Conservation (phyloP, 2,888 invertebrate genomes). For the Hermodice carunculata region DNA sequence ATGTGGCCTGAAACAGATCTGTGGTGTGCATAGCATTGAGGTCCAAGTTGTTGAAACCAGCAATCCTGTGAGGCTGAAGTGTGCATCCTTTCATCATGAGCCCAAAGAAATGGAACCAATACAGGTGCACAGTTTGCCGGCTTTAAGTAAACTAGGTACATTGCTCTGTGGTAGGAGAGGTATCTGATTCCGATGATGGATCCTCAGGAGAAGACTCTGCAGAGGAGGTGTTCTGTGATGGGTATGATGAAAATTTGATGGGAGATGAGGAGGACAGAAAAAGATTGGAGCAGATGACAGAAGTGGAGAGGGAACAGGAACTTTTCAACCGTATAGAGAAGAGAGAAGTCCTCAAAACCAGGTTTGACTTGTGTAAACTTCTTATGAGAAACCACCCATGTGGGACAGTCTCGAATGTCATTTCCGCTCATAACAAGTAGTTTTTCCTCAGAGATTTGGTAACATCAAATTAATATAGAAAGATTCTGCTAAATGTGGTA, state of each 20-base stretch:
- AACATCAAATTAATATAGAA: too few relatives aligned
- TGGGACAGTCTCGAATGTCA: too few relatives aligned
- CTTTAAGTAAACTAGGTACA: background rate
- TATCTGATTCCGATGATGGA: slow-evolving; percentile 75
- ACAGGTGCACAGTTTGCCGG: too few relatives aligned
- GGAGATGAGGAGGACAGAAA: slow-evolving; percentile 96
- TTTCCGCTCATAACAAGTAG: too few relatives aligned
- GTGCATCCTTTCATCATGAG: slow-evolving; percentile 2
- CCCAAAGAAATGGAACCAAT: background rate
- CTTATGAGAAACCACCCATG: too few relatives aligned
- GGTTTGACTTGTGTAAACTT: too few relatives aligned
- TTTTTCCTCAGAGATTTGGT: too few relatives aligned
- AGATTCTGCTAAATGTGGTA: too few relatives aligned
- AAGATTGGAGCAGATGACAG: slow-evolving; percentile 90
- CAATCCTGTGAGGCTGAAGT: too few relatives aligned
- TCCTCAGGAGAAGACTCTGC: slow-evolving; percentile 44
- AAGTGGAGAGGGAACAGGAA: slow-evolving; percentile 97
- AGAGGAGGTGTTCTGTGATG: slow-evolving; percentile 93
- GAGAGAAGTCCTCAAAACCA: slow-evolving; percentile 91
- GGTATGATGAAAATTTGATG: slow-evolving; percentile 96
- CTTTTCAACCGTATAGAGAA: slow-evolving; percentile 96
- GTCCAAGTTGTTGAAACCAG: too few relatives aligned
- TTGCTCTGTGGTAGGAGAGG: slow-evolving; percentile 77
- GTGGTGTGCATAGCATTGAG: too few relatives aligned
- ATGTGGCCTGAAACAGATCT: too few relatives aligned